These are phyloP conservation scores for Actinopyga echinites DNA, from an alignment of 53 echinoderm and acorn worm genomes.

Conservation along the genomic window DNA sequence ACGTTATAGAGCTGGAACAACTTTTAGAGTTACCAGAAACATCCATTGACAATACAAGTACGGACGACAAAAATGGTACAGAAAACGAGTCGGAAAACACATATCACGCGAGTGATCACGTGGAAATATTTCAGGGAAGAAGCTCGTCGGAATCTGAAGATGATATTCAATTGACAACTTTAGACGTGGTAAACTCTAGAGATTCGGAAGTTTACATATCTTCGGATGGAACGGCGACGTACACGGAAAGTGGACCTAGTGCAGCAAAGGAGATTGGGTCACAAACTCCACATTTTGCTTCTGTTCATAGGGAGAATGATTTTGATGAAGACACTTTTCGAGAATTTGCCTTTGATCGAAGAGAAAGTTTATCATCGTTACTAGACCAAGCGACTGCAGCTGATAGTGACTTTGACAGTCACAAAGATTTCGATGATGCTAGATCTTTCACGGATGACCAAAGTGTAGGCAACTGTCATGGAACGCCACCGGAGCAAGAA, in stretches of 20 bases:
- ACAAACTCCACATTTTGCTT: background rate
- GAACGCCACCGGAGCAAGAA: too few species aligned
- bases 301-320: background rate
- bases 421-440: background rate
- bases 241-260: background rate
- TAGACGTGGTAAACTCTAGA: conserved; percentile 41
- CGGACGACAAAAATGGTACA: conserved; percentile 42
- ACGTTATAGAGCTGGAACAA: conserved; percentile 70
- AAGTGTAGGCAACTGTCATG: background rate
- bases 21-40: conserved; percentile 89
- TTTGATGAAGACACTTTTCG: conserved; percentile 17
- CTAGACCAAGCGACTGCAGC: conserved; percentile 36
- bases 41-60: conserved; percentile 75
- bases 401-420: conserved; percentile 36
- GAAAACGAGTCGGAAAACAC: conserved; percentile 48
- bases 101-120: conserved; percentile 45
- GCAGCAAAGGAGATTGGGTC: background rate
- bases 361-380: conserved; percentile 32
- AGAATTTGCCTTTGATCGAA: background rate
- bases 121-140: conserved; percentile 20
- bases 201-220: conserved; percentile 31
- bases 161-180: background rate
- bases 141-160: conserved; percentile 52
- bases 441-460: background rate
- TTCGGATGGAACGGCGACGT: conserved; percentile 25